Base-by-base conservation (phyloP, 2,797 vertebrate genomes). In the Peromyscus attwateri region DNA sequence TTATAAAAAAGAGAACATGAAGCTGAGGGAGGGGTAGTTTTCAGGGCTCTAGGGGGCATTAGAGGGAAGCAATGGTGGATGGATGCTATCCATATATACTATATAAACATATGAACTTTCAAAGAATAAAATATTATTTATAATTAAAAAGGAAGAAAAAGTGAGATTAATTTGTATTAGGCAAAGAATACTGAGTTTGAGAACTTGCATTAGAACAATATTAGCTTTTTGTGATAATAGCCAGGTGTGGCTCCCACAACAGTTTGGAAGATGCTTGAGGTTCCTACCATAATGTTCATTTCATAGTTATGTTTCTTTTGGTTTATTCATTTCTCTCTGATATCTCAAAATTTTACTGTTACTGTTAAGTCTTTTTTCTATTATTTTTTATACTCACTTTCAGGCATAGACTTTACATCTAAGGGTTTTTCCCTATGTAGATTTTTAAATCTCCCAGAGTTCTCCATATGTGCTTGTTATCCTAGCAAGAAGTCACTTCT, bases 161-260 rank as follows among this genome's bases (percentile, higher is more conserved):
- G 16, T 79, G 31, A 84, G 87, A 34, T 25, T 85, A 62, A 75
- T 3, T 40, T 68, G 14, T 31, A 8, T 89, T 27, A 85, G 9
- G 0, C 40, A 88, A 96, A 92, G 55, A 73, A 79, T 82, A 12
- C 12, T 57, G 13, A 87, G 4, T 90, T 87, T 95, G 29, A 82
- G 29, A 95, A 71, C 27, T 92, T 81, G 3, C 17, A 84, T 57
- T 87, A 62, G 95, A 83, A 79, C 75, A 62, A 91, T 90, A 64
- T 64, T 37, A 85, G 9, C 37, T 17, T 87, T 92, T 88, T 10
- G 21, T 85, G 46, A 84, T 19, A 17, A 79, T 29, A 40, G 87
- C 62, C 40, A 91, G 13, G 12, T 37, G 6, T 64, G 66, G 25
- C 6, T 4, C 52, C 29, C 21, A 79, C 88, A 75, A 70, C 2